Base-by-base conservation (phyloP, 2,888 invertebrate genomes). In the Cetonia aurata region DNA sequence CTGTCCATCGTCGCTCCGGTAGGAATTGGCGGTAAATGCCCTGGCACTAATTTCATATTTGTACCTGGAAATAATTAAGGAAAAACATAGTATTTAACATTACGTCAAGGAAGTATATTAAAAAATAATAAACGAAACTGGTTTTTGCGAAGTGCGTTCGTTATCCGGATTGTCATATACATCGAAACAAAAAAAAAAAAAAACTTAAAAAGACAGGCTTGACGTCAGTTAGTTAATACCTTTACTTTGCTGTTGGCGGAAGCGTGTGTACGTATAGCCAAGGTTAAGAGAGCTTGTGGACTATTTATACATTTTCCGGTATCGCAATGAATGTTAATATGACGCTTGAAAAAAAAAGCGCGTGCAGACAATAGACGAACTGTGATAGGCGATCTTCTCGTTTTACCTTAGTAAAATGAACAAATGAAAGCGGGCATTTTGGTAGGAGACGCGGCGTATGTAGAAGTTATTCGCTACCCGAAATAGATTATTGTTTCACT, bases 1-100 rank as follows among this genome's bases (percentile, higher is more conserved):
- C 93, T 90, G 85, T 93, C 91, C 89, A 93, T 92, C 76, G 90
- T 90, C 78, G 78, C 79, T 66, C 80, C 80, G 55, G 83, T 82
- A 13, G 85, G 83, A 68, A 85, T 83, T 17, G 84, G 84, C 41
- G 85, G 85, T 55, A 85, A 75, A 52, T 83, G 83, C 62, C 83
- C 84, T 76, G 88, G 87, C 81, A 87, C 83, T 76, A 88, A 83
- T 85, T 88, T 88, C 88, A 88, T 88, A 82, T 78, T 83, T 76
- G 73, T 73, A 60, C 72, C 75, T 73, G 73, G 57, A 75, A 60
- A 46, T 9, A 25, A 46, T 60, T 12, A 57, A 46, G 73, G 1
- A 42, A 15, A 66, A 55, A 59, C 19, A 71, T 8, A 1, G 4
- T 37, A 9, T 37, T 37, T 37, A n/a, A 37, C 37, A 37, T 37